phyloP scores from a whole-genome alignment of 1,140 invertebrate species.

The Papilio xuthus region DNA sequence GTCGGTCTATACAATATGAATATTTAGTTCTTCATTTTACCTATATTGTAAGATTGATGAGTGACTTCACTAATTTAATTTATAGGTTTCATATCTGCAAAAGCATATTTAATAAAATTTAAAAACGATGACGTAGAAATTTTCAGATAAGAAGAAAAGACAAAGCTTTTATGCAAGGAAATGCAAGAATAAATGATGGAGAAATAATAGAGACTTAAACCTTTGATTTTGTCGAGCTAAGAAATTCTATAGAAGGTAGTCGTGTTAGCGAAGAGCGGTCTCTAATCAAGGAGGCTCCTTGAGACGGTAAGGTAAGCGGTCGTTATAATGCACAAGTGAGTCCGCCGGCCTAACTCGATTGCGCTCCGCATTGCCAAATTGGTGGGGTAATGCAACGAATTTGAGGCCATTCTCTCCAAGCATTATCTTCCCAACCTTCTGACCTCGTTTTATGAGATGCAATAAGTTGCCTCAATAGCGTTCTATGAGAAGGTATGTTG shows the following conservation, averaged over 20 bases:
- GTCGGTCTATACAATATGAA: neutral
- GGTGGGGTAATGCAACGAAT: slow-evolving; percentile 38
- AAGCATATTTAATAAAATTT: neutral
- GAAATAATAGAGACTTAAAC: slow-evolving; percentile 14
- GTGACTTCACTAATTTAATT: neutral
- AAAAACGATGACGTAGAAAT: neutral
- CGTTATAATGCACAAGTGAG: slow-evolving; percentile 47
- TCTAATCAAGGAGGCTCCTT: slow-evolving; percentile 45
- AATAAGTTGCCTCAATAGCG: slow-evolving; percentile 10
- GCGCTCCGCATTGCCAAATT: slow-evolving; percentile 41
- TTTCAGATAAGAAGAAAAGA: neutral
- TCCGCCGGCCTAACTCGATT: slow-evolving; percentile 45
- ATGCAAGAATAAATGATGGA: slow-evolving; percentile 13
- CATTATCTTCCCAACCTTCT: slow-evolving; percentile 35
- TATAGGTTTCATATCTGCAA: neutral
- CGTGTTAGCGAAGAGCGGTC: slow-evolving; percentile 38
- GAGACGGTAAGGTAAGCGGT: slow-evolving; percentile 33
- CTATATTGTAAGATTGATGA: neutral
- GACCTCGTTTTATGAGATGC: slow-evolving; percentile 24
- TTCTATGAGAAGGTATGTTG: neutral
- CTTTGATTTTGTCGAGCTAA: slow-evolving; percentile 28
- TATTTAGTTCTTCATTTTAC: neutral
- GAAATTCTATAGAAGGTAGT: slow-evolving; percentile 26
- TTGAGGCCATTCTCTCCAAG: slow-evolving; percentile 34
- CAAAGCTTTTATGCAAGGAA: neutral